Base-by-base conservation (phyloP, 1,140 invertebrate species). In the Zaprionus taronus region DNA sequence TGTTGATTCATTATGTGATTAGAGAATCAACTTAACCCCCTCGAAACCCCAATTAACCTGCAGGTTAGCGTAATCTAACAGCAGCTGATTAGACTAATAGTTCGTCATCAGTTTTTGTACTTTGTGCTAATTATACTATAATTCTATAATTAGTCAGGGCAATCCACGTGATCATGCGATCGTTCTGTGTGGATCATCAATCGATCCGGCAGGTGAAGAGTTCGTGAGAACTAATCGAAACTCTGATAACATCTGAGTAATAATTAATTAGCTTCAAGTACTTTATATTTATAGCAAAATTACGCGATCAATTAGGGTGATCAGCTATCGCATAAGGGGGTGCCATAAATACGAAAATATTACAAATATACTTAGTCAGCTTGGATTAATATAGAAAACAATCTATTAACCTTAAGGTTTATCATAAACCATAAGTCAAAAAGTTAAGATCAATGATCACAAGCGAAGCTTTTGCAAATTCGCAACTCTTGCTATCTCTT, bases 111-210 rank as follows among this genome's bases (percentile, higher is more conserved):
- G 15, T 47, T 3, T 20, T 31, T 22, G 20, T 22, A 44, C 62
- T 56, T 64, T 26, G 26, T 20, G 60, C 60, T 72, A 49, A 65
- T 72, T 72, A 57, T 58, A 41, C 24, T 3, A 47, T 17, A 22
- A 56, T 14, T 2, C 62, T 38, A 44, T 26, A 38, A 57, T 49
- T 57, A 34, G 36, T 26, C 41, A 49, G 9, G 9, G 38, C 17
- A 34, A 26, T 65, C 49, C 28, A 11, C 12, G 34, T 22, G 34
- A 66, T 65, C 53, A 57, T 57, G 38, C 49, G 61, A 57, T 65
- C 53, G 15, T 47, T 20, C 22, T 4, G 31, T 34, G 4, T n/a
- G 53, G 11, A 28, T 15, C 34, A 51, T 6, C 17, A 55, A 68
- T n/a, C 55, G 26, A 56, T n/a, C 14, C 14, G 36, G 36, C 41